A percentile compares a stretch with the other conserved stretches of the same genome.
Evolutionary conservation across 2,113 vertebrate genomes (phyloP).

Genomic region (Mormyrus iriodes): DNA sequence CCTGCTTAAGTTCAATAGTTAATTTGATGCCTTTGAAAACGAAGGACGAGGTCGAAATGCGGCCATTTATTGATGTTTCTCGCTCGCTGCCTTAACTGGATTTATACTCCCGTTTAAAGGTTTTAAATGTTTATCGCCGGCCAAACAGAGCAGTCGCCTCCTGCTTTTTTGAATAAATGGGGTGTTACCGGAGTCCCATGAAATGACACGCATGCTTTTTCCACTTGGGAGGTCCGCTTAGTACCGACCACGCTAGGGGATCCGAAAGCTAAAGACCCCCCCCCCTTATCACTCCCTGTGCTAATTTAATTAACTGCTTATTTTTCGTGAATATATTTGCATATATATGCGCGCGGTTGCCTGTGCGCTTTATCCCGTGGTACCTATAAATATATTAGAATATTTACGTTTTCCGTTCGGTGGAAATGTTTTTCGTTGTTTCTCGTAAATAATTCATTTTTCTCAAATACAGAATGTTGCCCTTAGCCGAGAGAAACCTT

Average conservation of each 20-base stretch:
- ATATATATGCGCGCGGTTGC: neutral
- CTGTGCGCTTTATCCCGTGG: neutral
- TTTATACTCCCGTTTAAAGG: constrained; percentile 42
- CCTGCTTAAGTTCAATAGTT: constrained; percentile 2
- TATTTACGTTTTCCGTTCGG: neutral
- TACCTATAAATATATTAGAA: neutral
- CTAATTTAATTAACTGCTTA: neutral
- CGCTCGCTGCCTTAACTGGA: constrained; percentile 25
- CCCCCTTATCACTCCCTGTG: neutral
- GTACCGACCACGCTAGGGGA: neutral
- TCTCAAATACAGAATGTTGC: neutral
- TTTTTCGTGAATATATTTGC: neutral
- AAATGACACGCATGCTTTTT: constrained; percentile 36
- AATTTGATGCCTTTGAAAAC: neutral
- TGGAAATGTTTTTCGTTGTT: neutral
- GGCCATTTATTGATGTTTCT: constrained; percentile 26
- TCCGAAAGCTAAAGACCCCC: neutral
- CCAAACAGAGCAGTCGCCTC: constrained; percentile 42
- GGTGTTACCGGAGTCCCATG: constrained; percentile 38
- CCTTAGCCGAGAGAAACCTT: neutral
- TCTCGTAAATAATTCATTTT: neutral
- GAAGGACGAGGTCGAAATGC: neutral
- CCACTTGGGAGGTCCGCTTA: constrained; percentile 45
- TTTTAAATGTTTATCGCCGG: constrained; percentile 44
- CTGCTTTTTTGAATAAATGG: constrained; percentile 39